A percentile compares a stretch with the other conserved stretches of the same genome.
Evolutionary conservation across 2,113 vertebrate genomes (phyloP).

Genomic region (Notarius lentiginosus): DNA sequence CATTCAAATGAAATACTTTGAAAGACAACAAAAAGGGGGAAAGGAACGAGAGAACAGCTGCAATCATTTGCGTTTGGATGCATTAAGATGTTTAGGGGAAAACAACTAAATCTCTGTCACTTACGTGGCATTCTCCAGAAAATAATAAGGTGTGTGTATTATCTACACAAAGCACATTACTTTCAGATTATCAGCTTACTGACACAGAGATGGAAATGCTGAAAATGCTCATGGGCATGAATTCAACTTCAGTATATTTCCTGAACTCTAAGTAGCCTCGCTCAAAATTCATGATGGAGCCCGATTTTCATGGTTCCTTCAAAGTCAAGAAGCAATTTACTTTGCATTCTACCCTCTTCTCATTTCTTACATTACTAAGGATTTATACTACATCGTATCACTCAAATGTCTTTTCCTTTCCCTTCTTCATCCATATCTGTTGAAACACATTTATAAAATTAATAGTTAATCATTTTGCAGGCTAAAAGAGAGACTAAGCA

Average conservation of each 20-base stretch:
- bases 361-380: constrained; percentile 52
- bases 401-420: not conserved
- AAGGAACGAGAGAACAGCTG: constrained; percentile 65
- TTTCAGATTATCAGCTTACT: constrained; percentile 39
- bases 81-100: constrained; percentile 59
- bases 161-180: constrained; percentile 26
- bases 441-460: not conserved
- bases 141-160: constrained; percentile 52
- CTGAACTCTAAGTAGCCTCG: not conserved
- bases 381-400: constrained; percentile 58
- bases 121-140: constrained; percentile 16
- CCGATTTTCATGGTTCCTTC: not conserved
- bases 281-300: not conserved
- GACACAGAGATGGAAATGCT: constrained; percentile 22
- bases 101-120: constrained; percentile 44
- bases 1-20: constrained; percentile 79
- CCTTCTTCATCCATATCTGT: not conserved
- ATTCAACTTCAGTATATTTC: not conserved
- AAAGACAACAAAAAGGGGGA: constrained; percentile 60
- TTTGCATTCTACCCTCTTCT: not conserved
- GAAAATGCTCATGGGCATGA: constrained; percentile 5
- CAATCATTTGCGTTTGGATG: constrained; percentile 68
- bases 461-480: constrained; percentile 67
- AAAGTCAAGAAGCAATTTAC: constrained; percentile 40
- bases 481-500: constrained; percentile 5